phyloP scores from a whole-genome alignment of 2,888 invertebrate genomes.

The Pristionchus exspectatus region DNA sequence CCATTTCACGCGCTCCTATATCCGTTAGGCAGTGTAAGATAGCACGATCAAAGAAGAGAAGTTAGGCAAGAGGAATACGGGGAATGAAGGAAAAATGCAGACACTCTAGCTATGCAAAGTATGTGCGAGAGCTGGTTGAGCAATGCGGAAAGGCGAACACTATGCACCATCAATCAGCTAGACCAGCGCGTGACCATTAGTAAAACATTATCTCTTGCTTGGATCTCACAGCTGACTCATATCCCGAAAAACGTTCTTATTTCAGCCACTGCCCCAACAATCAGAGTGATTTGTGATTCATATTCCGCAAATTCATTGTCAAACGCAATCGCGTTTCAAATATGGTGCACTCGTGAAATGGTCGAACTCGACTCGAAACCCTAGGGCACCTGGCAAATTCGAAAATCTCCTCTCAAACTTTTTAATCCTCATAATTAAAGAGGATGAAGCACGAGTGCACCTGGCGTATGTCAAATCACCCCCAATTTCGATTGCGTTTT shows the following conservation, averaged over 20 bases:
- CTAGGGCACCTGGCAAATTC: no score
- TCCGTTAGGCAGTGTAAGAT: neutral
- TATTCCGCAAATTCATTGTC: no score
- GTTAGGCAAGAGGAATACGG: neutral
- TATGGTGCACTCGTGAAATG: no score
- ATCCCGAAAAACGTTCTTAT: neutral
- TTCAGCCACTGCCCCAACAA: no score
- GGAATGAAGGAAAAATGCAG: neutral
- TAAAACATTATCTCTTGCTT: neutral
- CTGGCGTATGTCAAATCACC: no score
- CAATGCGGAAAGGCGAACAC: neutral
- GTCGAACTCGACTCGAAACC: no score
- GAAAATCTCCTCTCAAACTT: no score
- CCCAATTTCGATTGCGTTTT: no score
- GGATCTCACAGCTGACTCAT: slow-evolving; percentile 6
- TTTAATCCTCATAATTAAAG: no score
- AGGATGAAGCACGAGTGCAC: no score
- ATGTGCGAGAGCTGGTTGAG: neutral
- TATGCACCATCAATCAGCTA: neutral
- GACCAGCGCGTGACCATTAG: neutral
- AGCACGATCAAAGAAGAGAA: neutral
- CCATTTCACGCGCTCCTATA: neutral
- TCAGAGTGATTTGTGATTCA: no score
- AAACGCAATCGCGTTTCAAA: no score
- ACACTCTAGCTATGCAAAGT: neutral